phyloP scores from a whole-genome alignment of 2,113 vertebrate species.

The Psettodes erumei region DNA sequence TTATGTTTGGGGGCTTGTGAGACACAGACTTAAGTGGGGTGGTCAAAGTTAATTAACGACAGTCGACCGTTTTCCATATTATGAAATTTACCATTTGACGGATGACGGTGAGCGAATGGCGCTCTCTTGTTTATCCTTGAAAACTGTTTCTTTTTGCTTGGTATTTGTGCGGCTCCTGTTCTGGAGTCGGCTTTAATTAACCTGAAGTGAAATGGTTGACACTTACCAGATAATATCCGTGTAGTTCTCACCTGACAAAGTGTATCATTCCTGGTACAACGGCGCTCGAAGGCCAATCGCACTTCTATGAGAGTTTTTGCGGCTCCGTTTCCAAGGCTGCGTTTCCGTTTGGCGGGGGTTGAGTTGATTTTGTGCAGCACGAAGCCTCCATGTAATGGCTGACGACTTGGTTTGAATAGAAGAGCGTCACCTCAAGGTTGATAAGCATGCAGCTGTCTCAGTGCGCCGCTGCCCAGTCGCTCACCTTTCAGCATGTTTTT shows the following conservation, averaged over 20 bases:
- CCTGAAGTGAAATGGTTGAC: background rate
- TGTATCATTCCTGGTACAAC: background rate
- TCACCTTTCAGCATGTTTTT: constrained; percentile 32
- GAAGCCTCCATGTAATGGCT: background rate
- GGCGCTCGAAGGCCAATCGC: background rate
- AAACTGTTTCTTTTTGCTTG: background rate
- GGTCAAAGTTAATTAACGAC: background rate
- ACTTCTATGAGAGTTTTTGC: background rate
- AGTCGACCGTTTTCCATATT: background rate
- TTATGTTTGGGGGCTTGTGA: background rate
- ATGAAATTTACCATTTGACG: background rate
- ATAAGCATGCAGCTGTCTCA: constrained; percentile 34
- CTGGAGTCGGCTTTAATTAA: background rate
- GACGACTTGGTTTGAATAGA: constrained; percentile 50
- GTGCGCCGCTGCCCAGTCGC: constrained; percentile 2
- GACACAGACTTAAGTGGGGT: background rate
- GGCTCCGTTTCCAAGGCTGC: constrained; percentile 20
- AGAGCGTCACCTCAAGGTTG: constrained; percentile 42
- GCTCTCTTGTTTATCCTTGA: background rate
- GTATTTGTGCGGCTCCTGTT: background rate
- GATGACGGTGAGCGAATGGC: background rate
- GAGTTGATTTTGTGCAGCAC: background rate
- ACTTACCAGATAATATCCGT: background rate
- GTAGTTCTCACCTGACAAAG: background rate
- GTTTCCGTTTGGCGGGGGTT: constrained; percentile 27